These are phyloP conservation scores for Cephus pygmeus DNA, from an alignment of 2,888 invertebrate species.

Conservation along the genomic window DNA sequence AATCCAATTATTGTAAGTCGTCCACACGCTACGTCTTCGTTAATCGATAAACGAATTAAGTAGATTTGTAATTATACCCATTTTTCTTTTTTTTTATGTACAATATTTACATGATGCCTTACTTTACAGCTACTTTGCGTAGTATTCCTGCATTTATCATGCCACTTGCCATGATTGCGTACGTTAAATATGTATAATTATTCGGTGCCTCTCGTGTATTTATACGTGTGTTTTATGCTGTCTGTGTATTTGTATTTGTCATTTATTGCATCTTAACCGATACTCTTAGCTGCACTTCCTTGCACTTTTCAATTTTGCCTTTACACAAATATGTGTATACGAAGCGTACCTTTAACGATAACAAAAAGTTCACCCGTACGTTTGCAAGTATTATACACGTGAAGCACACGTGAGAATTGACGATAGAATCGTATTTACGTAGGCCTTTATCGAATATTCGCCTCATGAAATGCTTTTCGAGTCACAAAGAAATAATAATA, in stretches of 20 bases:
- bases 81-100: constrained; percentile 23
- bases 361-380: not conserved
- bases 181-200: not conserved
- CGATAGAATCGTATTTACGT: no score
- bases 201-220: not conserved
- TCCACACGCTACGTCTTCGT: not conserved
- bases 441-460: no score
- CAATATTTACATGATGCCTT: constrained; percentile 32
- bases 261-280: constrained; percentile 48
- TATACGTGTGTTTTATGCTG: not conserved
- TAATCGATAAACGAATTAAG: not conserved
- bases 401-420: not conserved
- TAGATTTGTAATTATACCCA: not conserved
- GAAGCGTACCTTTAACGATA: not conserved
- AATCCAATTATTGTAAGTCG: not conserved
- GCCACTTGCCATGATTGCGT: constrained; percentile 35
- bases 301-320: not conserved
- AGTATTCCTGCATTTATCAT: constrained; percentile 33
- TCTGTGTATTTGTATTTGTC: not conserved
- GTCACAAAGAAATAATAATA: not conserved
- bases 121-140: constrained; percentile 3
- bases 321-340: not conserved
- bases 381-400: not conserved
- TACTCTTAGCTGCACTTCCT: not conserved
- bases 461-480: not conserved